Conservation (phyloP, 2,888 invertebrate genomes). For the Luperina nickerlii region DNA sequence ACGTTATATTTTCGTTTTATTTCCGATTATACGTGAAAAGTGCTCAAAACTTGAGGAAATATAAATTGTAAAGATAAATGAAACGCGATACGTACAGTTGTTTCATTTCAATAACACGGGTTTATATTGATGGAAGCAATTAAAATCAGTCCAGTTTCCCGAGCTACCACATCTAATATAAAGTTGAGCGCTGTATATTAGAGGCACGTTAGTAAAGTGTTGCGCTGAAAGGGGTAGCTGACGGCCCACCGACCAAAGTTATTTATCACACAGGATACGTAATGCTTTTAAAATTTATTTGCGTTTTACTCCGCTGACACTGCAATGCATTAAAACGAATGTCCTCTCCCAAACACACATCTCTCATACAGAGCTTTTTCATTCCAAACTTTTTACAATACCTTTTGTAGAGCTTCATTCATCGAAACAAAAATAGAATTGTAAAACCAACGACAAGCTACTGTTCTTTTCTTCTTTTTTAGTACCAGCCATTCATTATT, state of each 20-base stretch:
- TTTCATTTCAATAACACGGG: conserved; percentile 61
- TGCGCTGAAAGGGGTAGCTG: conserved; percentile 81
- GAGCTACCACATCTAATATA: conserved; percentile 47
- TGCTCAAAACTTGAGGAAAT: conserved; percentile 53
- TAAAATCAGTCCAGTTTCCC: conserved; percentile 64
- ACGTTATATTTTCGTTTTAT: conserved; percentile 45
- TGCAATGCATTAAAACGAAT: conserved; percentile 76
- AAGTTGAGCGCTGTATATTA: conserved; percentile 44
- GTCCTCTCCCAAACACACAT: conserved; percentile 77
- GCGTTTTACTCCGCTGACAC: conserved; percentile 83
- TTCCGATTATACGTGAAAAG: conserved; percentile 49
- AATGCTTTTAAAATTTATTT: conserved; percentile 88
- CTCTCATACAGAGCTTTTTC: conserved; percentile 68
- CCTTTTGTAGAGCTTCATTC: conserved; percentile 71
- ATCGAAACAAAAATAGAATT: conserved; percentile 76
- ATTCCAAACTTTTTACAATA: conserved; percentile 62
- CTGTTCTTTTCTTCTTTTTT: conserved; percentile 64
- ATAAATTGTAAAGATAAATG: conserved; percentile 62
- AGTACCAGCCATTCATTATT: conserved; percentile 69
- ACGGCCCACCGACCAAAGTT: conserved; percentile 76
- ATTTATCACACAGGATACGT: conserved; percentile 83
- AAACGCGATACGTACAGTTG: conserved; percentile 58
- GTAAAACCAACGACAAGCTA: conserved; percentile 61
- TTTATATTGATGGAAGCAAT: conserved; percentile 61
- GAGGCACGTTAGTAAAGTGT: conserved; percentile 50